Percentiles rank a stretch among this genome's conserved stretches.
Evolutionary conservation across 2,888 invertebrate species (phyloP).

Genomic region (Ischnura elegans): DNA sequence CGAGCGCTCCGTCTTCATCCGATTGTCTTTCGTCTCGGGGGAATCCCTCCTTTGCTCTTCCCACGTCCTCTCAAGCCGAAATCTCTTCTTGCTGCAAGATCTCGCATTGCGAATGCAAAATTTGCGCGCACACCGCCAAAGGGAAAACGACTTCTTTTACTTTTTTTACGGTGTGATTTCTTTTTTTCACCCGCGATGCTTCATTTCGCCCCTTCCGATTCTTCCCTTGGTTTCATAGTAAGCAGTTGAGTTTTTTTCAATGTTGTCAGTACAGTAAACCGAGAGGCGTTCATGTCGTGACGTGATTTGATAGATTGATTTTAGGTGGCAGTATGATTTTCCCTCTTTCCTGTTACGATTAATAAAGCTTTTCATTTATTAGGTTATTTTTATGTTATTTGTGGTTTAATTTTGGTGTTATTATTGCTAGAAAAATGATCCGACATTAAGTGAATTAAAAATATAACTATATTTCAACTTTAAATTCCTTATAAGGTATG

Average conservation of each 20-base stretch:
- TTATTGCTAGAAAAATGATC: no score
- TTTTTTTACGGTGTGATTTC: neutral
- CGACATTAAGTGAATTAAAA: no score
- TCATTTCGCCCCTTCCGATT: neutral
- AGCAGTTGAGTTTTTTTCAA: neutral
- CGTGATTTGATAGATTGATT: neutral
- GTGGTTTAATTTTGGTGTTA: no score
- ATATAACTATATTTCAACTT: no score
- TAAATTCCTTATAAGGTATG: no score
- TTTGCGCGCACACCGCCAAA: no score
- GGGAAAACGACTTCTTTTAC: neutral
- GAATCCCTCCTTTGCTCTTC: constrained; percentile 22
- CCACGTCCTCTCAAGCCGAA: neutral
- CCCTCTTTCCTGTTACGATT: no score
- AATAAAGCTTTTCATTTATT: no score
- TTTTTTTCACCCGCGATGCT: neutral
- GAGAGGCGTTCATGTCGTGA: neutral
- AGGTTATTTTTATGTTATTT: no score
- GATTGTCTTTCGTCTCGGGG: constrained; percentile 20
- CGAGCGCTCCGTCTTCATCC: constrained; percentile 15
- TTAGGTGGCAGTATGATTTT: no score
- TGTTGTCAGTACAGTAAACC: neutral
- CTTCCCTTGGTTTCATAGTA: neutral
- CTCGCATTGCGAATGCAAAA: neutral
- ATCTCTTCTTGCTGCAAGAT: neutral